Conservation (phyloP, 2,888 invertebrate species). For the Marasmarcha lunaedactyla region DNA sequence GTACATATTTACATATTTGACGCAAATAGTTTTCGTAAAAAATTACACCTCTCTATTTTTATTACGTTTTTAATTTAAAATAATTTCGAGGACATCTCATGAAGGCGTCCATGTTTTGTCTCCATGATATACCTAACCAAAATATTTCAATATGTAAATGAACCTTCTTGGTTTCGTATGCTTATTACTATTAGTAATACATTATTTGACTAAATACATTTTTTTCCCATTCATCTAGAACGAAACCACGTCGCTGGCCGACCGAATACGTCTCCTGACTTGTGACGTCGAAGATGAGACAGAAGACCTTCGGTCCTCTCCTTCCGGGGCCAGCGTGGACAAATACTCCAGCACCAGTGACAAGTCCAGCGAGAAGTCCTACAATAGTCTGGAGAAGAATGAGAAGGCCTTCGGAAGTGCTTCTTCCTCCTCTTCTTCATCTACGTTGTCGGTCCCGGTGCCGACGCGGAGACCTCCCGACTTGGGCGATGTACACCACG, state of each 20-base stretch:
- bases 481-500: conserved; percentile 51
- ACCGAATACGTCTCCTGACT: conserved; percentile 86
- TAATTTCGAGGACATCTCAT: too few species aligned
- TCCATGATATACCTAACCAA: too few species aligned
- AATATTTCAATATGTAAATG: too few species aligned
- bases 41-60: too few species aligned
- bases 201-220: too few species aligned
- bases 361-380: conserved; percentile 45
- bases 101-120: too few species aligned
- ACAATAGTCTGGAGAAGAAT: conserved; percentile 71
- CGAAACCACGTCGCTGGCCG: conserved; percentile 84
- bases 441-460: conserved; percentile 40
- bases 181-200: too few species aligned
- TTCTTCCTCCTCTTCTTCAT: conserved; percentile 57
- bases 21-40: too few species aligned
- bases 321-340: conserved; percentile 74
- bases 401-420: conserved; percentile 69
- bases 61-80: too few species aligned
- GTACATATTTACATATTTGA: too few species aligned
- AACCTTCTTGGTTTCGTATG: too few species aligned
- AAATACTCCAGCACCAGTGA: conserved; percentile 72
- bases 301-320: conserved; percentile 69
- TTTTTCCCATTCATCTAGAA: too few species aligned
- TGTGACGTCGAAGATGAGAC: conserved; percentile 84
- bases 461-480: conserved; percentile 46